Conservation (phyloP, 2,113 vertebrate genomes). For the Tauraco erythrolophus region DNA sequence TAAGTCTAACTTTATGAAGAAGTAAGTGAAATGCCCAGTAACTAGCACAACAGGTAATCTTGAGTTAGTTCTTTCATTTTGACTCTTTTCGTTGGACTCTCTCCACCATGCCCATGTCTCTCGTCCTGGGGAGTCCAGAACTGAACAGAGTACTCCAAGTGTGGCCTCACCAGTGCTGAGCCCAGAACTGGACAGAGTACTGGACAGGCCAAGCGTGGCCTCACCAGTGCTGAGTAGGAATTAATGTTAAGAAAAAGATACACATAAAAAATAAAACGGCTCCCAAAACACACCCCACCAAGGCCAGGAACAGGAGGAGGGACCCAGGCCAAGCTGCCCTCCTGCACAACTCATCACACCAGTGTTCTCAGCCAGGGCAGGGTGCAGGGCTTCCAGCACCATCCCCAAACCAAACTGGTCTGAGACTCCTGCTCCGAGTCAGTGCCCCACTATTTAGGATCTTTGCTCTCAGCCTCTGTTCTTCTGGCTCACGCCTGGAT, state of each 20-base stretch:
- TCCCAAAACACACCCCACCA: not conserved
- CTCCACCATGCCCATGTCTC: no score
- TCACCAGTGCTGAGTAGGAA: not conserved
- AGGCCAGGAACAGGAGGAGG: not conserved
- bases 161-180: not conserved
- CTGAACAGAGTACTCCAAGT: not conserved
- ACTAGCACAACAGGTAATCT: not conserved
- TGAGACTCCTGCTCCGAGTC: not conserved
- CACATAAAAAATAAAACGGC: not conserved
- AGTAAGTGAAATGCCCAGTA: not conserved
- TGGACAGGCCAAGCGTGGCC: not conserved
- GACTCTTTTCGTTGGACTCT: not conserved
- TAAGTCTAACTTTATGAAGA: not conserved
- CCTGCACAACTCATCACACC: not conserved
- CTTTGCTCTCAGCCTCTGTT: no score
- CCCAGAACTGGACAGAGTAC: not conserved
- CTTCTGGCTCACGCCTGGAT: accelerated
- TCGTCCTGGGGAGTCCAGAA: not conserved
- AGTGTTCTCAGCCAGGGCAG: not conserved
- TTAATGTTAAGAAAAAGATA: not conserved
- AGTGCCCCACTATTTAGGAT: not conserved
- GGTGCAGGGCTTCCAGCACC: not conserved
- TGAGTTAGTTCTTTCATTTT: not conserved
- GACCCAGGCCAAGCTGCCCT: not conserved
- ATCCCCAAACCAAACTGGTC: not conserved